Percentiles rank a stretch among this genome's conserved stretches.
Conservation (phyloP, 2,113 vertebrate genomes). For the Diadophis punctatus region DNA sequence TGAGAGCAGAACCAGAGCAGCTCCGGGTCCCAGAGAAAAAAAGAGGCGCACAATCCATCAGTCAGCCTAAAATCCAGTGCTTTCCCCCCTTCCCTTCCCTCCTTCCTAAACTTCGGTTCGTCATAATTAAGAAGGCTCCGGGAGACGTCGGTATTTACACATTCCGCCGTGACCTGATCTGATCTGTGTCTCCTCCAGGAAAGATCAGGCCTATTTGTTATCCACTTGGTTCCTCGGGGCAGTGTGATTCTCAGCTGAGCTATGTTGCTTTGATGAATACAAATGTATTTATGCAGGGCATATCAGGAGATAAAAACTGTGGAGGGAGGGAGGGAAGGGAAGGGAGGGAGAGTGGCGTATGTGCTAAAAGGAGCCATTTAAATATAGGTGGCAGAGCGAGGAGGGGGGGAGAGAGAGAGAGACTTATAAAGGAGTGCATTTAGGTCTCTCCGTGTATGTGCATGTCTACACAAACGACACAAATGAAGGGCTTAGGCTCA, state of each 20-base stretch:
- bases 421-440: background rate
- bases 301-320: background rate
- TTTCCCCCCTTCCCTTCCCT: too few relatives aligned
- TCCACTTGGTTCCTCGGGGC: background rate
- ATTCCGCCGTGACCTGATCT: background rate
- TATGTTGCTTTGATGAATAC: background rate
- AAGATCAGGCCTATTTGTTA: background rate
- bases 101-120: background rate
- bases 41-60: background rate
- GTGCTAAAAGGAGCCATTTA: background rate
- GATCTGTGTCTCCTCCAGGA: background rate
- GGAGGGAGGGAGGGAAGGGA: background rate
- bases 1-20: background rate
- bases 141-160: background rate
- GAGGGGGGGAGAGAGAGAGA: background rate
- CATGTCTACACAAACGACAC: background rate
- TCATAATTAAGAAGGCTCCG: background rate
- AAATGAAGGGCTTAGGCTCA: background rate
- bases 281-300: background rate
- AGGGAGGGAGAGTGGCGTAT: background rate
- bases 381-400: background rate
- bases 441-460: background rate
- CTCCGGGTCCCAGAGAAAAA: background rate
- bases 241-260: background rate
- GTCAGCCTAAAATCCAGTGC: background rate